A percentile compares a stretch with the other conserved stretches of the same genome.
Conservation (phyloP, 2,113 vertebrate species). For the Bos indicus region DNA sequence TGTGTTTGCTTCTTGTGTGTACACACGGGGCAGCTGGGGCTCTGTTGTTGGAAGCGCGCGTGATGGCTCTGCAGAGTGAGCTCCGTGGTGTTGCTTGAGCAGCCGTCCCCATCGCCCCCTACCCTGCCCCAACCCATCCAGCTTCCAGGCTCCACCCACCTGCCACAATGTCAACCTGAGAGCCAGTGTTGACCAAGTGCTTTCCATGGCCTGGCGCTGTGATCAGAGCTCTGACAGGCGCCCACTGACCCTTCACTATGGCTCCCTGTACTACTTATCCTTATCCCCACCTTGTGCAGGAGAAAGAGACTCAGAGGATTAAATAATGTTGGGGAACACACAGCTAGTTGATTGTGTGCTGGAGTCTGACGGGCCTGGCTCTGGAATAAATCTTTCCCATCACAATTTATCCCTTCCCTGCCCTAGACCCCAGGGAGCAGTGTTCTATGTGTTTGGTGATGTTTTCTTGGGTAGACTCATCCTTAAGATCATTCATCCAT, state of each 20-base stretch:
- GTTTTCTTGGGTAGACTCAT: not conserved
- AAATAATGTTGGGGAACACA: not conserved
- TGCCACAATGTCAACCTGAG: not conserved
- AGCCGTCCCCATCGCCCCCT: not conserved
- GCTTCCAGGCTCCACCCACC: not conserved
- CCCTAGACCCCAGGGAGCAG: not conserved
- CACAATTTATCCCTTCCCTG: not conserved
- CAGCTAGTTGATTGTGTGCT: accelerated
- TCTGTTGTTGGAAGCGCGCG: not conserved
- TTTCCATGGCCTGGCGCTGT: accelerated
- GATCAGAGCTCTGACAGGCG: accelerated
- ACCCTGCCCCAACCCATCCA: not conserved
- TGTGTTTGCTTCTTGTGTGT: constrained; percentile 35
- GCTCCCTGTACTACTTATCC: no score
- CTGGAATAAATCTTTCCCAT: not conserved
- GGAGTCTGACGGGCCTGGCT: not conserved
- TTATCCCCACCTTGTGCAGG: not conserved
- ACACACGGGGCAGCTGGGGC: constrained; percentile 37
- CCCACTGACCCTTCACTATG: accelerated
- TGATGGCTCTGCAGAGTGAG: not conserved
- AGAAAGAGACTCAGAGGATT: not conserved
- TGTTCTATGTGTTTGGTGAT: not conserved
- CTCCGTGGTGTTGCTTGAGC: not conserved
- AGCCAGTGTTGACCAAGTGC: not conserved
- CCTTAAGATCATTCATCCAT: not conserved